phyloP scores from a whole-genome alignment of 2,888 invertebrate genomes.

The Pteria penguin region DNA sequence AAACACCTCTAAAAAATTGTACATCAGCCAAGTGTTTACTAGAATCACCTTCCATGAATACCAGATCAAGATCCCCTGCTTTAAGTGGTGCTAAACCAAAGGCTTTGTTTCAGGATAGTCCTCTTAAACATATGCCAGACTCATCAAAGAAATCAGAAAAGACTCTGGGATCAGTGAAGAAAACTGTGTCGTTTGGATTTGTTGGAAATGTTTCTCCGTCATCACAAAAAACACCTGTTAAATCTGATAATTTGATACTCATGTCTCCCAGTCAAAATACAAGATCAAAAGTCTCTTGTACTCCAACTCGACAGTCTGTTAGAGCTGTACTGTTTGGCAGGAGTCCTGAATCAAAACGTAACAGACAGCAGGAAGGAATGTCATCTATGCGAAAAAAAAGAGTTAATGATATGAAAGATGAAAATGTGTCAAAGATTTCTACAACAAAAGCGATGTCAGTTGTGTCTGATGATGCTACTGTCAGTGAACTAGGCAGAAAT shows the following conservation, averaged over 20 bases:
- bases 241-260: not conserved
- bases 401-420: not conserved
- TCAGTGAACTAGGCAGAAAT: not conserved
- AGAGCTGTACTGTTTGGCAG: constrained; percentile 60
- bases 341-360: constrained; percentile 47
- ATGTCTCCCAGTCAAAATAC: constrained; percentile 62
- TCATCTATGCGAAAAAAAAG: not conserved
- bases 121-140: not conserved
- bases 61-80: constrained; percentile 48
- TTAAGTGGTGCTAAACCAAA: constrained; percentile 18
- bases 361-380: not conserved
- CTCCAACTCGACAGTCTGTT: constrained; percentile 58
- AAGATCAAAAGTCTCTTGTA: constrained; percentile 48
- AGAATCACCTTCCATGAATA: constrained; percentile 54
- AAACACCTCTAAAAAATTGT: constrained; percentile 32
- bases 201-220: not conserved
- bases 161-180: not conserved
- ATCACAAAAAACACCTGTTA: not conserved
- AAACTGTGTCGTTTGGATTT: not conserved
- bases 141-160: not conserved
- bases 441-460: not conserved
- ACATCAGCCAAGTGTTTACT: constrained; percentile 48
- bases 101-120: constrained; percentile 35
- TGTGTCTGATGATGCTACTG: not conserved
- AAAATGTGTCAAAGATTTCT: not conserved